A percentile compares a stretch with the other conserved stretches of the same genome.
Evolutionary conservation across 2,888 invertebrate species (phyloP).

Genomic region (Aspidapion aeneum): DNA sequence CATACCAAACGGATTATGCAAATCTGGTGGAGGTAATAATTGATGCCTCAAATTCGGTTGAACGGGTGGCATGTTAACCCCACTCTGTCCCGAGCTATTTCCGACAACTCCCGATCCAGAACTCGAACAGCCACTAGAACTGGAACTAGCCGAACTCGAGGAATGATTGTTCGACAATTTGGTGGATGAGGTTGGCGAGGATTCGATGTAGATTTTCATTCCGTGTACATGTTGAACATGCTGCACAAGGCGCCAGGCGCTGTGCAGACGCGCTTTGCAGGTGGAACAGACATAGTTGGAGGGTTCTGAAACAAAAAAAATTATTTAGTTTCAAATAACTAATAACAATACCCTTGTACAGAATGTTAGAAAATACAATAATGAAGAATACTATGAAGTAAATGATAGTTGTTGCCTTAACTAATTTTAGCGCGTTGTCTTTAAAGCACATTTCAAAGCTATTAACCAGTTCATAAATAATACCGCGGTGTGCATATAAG

Average conservation of each 20-base stretch:
- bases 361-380: too few relatives aligned
- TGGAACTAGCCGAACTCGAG: constrained; percentile 50
- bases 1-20: constrained; percentile 74
- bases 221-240: constrained; percentile 95
- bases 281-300: constrained; percentile 92
- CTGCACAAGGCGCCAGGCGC: constrained; percentile 94
- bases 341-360: too few relatives aligned
- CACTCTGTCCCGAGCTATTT: not conserved
- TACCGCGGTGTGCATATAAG: too few relatives aligned
- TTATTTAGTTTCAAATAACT: not conserved
- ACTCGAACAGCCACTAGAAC: constrained; percentile 52
- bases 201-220: constrained; percentile 86
- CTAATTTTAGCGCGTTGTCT: too few relatives aligned
- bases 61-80: constrained; percentile 50
- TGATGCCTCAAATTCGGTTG: constrained; percentile 65
- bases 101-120: constrained; percentile 48
- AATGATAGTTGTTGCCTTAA: too few relatives aligned
- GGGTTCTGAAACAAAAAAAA: constrained; percentile 72
- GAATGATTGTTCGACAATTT: constrained; percentile 56
- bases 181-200: constrained; percentile 46
- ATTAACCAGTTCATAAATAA: too few relatives aligned
- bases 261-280: constrained; percentile 86
- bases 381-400: too few relatives aligned
- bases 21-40: constrained; percentile 66
- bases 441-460: too few relatives aligned